Evolutionary conservation across 2,113 vertebrate genomes (phyloP).

Genomic region (Macrotis lagotis): DNA sequence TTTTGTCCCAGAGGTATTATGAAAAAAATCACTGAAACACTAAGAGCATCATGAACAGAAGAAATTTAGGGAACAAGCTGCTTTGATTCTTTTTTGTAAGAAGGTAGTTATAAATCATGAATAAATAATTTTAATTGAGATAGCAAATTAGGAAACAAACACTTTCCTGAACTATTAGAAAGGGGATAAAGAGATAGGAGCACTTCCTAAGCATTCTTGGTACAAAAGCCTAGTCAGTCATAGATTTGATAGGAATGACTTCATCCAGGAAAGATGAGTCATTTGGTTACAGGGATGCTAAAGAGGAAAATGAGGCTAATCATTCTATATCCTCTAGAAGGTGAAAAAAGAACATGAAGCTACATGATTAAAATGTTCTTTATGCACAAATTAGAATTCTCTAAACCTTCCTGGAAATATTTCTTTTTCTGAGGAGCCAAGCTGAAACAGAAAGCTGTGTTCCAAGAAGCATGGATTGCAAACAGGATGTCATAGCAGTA

Average conservation of each 20-base stretch:
- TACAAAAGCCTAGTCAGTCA: background rate
- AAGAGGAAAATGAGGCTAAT: conserved; percentile 56
- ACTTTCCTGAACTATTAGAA: background rate
- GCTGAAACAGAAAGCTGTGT: conserved; percentile 64
- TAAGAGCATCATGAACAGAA: background rate
- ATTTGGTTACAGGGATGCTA: conserved; percentile 65
- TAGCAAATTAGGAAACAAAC: background rate
- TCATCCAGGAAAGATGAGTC: conserved; percentile 39
- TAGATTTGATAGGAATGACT: conserved; percentile 11
- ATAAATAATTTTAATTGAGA: background rate
- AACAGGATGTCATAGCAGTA: conserved; percentile 53
- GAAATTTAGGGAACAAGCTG: background rate
- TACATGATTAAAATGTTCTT: conserved; percentile 47
- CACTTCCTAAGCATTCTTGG: background rate
- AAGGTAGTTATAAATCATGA: background rate
- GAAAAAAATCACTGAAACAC: background rate
- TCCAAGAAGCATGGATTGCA: conserved; percentile 71
- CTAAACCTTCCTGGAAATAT: conserved; percentile 73
- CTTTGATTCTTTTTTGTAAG: background rate
- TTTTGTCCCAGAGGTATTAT: background rate
- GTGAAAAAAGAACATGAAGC: conserved; percentile 4
- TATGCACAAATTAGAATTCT: conserved; percentile 65
- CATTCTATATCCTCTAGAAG: background rate
- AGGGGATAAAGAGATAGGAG: background rate
- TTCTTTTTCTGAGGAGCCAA: conserved; percentile 68